A percentile compares a stretch with the other conserved stretches of the same genome.
Evolutionary conservation across 2,888 invertebrate species (phyloP).

Genomic region (Xanthia icteritia): DNA sequence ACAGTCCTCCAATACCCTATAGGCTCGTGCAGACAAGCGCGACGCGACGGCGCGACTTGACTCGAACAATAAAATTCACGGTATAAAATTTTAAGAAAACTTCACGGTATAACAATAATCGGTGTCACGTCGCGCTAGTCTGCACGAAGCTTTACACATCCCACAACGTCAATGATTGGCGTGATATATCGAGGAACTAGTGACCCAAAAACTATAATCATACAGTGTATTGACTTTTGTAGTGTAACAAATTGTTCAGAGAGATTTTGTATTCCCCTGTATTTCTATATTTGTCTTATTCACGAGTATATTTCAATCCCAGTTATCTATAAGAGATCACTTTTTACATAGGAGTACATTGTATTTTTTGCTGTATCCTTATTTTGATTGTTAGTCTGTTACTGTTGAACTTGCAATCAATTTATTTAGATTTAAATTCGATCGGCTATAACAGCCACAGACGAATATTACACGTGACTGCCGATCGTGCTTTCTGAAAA

Average conservation of each 20-base stretch:
- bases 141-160: too few relatives aligned
- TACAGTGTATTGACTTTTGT: slow-evolving; percentile 16
- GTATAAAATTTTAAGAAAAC: too few relatives aligned
- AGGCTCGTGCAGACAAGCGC: too few relatives aligned
- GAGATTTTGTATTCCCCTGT: not conserved
- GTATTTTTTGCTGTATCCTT: not conserved
- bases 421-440: not conserved
- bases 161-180: not conserved
- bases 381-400: not conserved
- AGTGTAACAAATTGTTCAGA: slow-evolving; percentile 9
- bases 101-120: too few relatives aligned
- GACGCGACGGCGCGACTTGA: too few relatives aligned
- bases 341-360: not conserved
- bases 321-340: not conserved
- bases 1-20: not conserved
- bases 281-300: not conserved
- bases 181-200: slow-evolving; percentile 14
- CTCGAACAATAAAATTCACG: too few relatives aligned
- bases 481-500: not conserved
- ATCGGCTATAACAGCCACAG: too few relatives aligned
- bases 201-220: slow-evolving; percentile 24
- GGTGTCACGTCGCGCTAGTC: too few relatives aligned
- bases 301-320: not conserved
- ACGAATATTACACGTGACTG: not conserved
- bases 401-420: not conserved